These are phyloP conservation scores for Hormiphora californensis DNA, from an alignment of 37 sponge, comb jelly and placozoan genomes.

Conservation along the genomic window DNA sequence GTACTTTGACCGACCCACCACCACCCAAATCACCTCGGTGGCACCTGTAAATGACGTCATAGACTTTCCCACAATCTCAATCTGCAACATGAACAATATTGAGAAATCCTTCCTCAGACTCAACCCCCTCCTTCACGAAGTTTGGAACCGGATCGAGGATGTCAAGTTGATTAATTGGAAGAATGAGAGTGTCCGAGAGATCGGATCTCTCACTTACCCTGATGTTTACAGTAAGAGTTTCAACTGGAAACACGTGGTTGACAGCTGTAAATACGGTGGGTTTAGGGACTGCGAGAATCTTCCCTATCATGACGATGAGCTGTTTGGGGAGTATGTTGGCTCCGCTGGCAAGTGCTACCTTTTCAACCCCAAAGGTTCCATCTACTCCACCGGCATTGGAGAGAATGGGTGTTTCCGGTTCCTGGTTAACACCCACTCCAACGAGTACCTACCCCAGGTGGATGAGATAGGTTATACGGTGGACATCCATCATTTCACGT, in stretches of 20 bases:
- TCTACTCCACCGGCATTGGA: neutral
- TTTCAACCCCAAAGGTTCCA: neutral
- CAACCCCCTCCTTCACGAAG: neutral
- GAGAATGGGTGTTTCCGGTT: neutral
- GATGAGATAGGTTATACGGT: neutral
- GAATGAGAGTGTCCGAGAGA: neutral
- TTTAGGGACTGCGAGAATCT: neutral
- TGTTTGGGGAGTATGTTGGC: neutral
- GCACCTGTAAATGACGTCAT: neutral
- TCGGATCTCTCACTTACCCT: neutral
- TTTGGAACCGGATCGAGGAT: neutral
- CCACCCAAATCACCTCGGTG: neutral
- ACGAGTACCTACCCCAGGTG: neutral
- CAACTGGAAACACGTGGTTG: neutral
- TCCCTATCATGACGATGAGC: neutral
- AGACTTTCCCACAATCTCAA: neutral
- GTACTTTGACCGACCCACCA: neutral
- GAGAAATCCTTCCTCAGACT: neutral
- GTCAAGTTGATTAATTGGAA: neutral
- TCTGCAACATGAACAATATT: slow-evolving; percentile 6
- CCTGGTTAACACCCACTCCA: neutral
- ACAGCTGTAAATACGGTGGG: neutral
- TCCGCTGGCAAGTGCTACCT: neutral
- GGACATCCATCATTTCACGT: neutral
- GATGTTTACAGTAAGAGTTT: neutral